Conservation (phyloP, 2,797 vertebrate species). For the Sebastes ruberrimus region DNA sequence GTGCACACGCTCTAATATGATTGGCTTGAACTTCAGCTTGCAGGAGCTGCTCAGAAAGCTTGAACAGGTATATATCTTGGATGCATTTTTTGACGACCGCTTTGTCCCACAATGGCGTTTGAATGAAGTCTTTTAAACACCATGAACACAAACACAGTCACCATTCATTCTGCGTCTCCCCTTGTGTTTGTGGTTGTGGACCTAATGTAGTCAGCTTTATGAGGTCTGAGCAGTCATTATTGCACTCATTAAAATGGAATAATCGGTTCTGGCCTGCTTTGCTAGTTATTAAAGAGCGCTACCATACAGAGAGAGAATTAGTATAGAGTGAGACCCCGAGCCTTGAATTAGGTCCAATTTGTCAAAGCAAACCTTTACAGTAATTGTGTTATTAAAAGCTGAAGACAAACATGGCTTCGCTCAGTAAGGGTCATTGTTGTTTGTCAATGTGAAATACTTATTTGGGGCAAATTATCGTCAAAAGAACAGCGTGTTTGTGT, state of each 20-base stretch:
- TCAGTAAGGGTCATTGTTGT: not conserved
- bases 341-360: conserved; percentile 47
- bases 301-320: conserved; percentile 46
- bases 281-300: conserved; percentile 40
- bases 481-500: not conserved
- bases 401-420: conserved; percentile 12
- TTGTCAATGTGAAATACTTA: not conserved
- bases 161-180: conserved; percentile 1
- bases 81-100: not conserved
- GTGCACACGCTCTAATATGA: conserved; percentile 84
- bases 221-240: conserved; percentile 53
- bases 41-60: conserved; percentile 91
- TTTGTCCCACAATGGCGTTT: not conserved
- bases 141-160: conserved; percentile 16
- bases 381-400: conserved; percentile 40
- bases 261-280: conserved; percentile 49
- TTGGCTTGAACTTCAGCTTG: conserved; percentile 94
- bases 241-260: conserved; percentile 62
- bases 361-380: conserved; percentile 44
- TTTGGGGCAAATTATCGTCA: not conserved
- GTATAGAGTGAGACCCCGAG: conserved; percentile 28
- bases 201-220: conserved; percentile 52
- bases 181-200: conserved; percentile 34
- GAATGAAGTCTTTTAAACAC: not conserved
- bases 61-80: conserved; percentile 90